These are phyloP conservation scores for Macrosoma leucophasiata DNA, from an alignment of 2,888 invertebrate species.

Conservation along the genomic window DNA sequence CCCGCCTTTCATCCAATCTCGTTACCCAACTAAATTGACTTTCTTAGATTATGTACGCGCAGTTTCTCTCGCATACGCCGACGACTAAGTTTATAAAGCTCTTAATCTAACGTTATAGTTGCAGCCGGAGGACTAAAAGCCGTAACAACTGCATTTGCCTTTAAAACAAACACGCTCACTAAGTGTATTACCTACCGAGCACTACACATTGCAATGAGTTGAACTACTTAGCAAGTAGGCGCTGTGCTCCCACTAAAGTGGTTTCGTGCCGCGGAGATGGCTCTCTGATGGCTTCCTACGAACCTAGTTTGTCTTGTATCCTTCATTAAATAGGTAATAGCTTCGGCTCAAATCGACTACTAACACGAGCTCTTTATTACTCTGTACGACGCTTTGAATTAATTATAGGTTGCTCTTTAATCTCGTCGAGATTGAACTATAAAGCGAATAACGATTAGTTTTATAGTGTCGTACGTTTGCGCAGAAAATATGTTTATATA, in stretches of 20 bases:
- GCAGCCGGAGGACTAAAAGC: constrained; percentile 44
- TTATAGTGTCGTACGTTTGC: too few relatives aligned
- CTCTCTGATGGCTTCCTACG: constrained; percentile 48
- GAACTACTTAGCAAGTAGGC: constrained; percentile 50
- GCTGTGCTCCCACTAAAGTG: constrained; percentile 48
- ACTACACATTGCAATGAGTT: constrained; percentile 49
- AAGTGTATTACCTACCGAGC: constrained; percentile 51
- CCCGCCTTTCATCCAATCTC: constrained; percentile 58
- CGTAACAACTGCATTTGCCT: constrained; percentile 56
- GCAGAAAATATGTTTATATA: too few relatives aligned
- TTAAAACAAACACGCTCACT: constrained; percentile 48
- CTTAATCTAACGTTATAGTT: constrained; percentile 46
- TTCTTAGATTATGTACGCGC: constrained; percentile 48
- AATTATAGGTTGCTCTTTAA: constrained; percentile 31
- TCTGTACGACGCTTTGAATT: constrained; percentile 32
- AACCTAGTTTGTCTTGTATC: constrained; percentile 53
- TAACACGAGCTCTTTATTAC: constrained; percentile 35
- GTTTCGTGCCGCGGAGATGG: constrained; percentile 47
- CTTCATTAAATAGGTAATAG: constrained; percentile 52
- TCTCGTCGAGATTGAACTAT: constrained; percentile 15
- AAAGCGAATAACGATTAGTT: too few relatives aligned
- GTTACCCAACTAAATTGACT: constrained; percentile 62
- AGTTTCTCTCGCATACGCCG: constrained; percentile 41
- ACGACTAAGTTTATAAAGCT: constrained; percentile 50
- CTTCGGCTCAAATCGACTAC: constrained; percentile 42